Conservation (phyloP, 2,888 invertebrate genomes). For the Molanna angustata region DNA sequence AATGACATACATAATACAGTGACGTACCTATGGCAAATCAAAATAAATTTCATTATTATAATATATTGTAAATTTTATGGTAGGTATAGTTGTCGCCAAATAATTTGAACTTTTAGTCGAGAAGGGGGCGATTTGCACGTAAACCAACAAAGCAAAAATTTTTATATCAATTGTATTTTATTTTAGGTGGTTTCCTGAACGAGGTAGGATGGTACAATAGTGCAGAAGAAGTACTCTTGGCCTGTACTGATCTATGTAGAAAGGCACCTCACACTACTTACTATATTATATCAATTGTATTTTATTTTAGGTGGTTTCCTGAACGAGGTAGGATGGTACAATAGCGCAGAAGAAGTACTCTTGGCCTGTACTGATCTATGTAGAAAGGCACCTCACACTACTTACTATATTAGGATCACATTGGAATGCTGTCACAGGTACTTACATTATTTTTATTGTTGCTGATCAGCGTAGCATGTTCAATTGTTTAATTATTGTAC, state of each 20-base stretch:
- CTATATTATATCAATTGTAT: background rate
- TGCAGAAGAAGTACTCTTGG: constrained; percentile 67
- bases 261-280: background rate
- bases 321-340: constrained; percentile 86
- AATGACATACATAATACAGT: background rate
- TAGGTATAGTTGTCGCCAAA: no score
- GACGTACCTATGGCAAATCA: no score
- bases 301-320: constrained; percentile 67
- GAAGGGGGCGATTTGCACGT: no score
- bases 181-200: constrained; percentile 72
- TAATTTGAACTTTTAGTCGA: no score
- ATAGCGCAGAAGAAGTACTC: constrained; percentile 72
- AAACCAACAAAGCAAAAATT: no score
- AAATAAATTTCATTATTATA: no score
- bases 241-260: constrained; percentile 60
- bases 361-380: constrained; percentile 66
- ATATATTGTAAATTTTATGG: no score
- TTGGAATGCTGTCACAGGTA: constrained; percentile 87
- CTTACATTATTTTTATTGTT: background rate
- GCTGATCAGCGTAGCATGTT: no score
- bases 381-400: constrained; percentile 51
- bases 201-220: constrained; percentile 87
- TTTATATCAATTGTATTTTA: no score
- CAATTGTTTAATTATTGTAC: no score
- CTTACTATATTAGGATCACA: constrained; percentile 62